Evolutionary conservation across 2,888 invertebrate genomes (phyloP).

Genomic region (Spisula subtruncata): DNA sequence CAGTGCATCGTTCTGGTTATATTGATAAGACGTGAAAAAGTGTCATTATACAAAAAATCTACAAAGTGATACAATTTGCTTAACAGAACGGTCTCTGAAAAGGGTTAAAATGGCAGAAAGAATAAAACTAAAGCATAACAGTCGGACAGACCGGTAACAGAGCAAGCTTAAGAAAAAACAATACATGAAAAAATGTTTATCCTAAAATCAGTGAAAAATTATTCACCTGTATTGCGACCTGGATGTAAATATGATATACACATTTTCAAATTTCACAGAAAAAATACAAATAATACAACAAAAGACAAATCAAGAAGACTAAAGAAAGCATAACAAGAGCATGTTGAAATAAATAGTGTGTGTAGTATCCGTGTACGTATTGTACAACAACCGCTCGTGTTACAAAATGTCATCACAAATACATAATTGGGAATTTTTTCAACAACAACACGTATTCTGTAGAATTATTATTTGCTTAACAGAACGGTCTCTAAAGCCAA

Average conservation of each 20-base stretch:
- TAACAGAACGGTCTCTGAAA: neutral
- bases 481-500: too few relatives aligned
- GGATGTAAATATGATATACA: slow-evolving; percentile 7
- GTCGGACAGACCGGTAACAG: neutral
- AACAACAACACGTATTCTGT: too few relatives aligned
- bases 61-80: slow-evolving; percentile 13
- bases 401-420: too few relatives aligned
- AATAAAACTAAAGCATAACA: slow-evolving; percentile 29
- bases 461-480: too few relatives aligned
- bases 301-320: neutral
- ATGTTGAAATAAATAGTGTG: neutral
- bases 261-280: neutral
- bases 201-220: slow-evolving; percentile 24
- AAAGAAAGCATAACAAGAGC: neutral
- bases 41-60: slow-evolving; percentile 12
- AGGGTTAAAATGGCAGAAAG: neutral
- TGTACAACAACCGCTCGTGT: neutral
- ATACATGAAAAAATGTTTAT: neutral
- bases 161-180: slow-evolving; percentile 2
- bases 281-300: neutral
- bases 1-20: slow-evolving; percentile 54
- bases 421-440: too few relatives aligned
- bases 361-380: neutral
- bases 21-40: neutral
- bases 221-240: slow-evolving; percentile 16